Evolutionary conservation across 2,113 vertebrate species (phyloP).

Genomic region (Meleagris gallopavo): DNA sequence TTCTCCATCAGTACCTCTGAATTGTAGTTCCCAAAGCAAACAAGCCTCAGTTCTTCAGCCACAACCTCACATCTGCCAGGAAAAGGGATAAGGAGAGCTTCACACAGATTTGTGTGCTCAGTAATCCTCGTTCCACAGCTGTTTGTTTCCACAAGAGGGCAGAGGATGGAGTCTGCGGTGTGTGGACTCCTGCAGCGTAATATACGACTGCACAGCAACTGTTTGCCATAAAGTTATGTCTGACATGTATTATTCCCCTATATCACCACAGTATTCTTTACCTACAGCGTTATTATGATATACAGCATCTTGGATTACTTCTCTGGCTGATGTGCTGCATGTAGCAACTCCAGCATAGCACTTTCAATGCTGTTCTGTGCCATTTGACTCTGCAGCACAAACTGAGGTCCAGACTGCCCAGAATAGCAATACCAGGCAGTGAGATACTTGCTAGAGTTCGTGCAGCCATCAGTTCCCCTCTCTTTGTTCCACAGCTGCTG

Average conservation of each 20-base stretch:
- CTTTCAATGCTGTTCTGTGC: background rate
- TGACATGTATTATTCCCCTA: background rate
- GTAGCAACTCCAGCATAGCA: background rate
- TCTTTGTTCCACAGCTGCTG: background rate
- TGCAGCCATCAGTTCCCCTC: background rate
- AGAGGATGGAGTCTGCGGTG: background rate
- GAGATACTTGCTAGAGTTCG: background rate
- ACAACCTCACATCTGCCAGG: background rate
- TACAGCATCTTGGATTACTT: background rate
- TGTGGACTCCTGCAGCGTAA: background rate
- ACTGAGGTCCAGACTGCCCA: background rate
- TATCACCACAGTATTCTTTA: background rate
- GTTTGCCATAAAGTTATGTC: background rate
- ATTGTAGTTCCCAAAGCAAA: conserved; percentile 26
- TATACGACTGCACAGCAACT: background rate
- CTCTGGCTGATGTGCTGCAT: background rate
- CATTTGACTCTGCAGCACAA: background rate
- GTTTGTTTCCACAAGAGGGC: conserved; percentile 15
- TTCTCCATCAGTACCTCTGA: conserved; percentile 5
- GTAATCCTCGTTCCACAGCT: background rate
- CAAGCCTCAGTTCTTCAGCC: background rate
- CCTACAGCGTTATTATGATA: background rate
- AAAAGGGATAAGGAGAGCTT: background rate
- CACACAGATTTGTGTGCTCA: background rate
- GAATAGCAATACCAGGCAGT: background rate